Conservation (phyloP, 2,888 invertebrate species). For the Gastrophysa polygoni region DNA sequence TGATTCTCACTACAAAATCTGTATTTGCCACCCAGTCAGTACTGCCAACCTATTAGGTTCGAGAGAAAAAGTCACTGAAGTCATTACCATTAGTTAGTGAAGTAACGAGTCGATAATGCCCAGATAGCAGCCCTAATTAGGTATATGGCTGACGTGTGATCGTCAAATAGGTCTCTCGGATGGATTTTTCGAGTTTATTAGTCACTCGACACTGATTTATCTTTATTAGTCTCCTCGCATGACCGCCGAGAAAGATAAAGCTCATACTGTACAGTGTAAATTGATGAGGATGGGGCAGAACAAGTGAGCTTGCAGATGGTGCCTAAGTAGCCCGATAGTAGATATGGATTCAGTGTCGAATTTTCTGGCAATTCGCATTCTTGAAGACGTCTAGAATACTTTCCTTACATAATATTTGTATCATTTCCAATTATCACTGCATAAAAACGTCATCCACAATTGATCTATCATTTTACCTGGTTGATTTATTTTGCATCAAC, state of each 20-base stretch:
- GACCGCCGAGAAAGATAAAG: conserved; percentile 10
- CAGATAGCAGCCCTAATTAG: conserved; percentile 38
- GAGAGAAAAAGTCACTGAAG: conserved; percentile 43
- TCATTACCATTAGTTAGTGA: conserved; percentile 43
- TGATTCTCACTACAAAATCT: conserved; percentile 27
- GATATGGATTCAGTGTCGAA: no score
- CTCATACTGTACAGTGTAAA: conserved; percentile 3
- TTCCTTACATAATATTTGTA: no score
- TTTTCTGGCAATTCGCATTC: no score
- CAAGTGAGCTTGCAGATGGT: no score
- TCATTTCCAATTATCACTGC: no score
- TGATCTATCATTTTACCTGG: no score
- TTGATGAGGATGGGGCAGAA: neutral
- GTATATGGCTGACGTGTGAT: conserved; percentile 28
- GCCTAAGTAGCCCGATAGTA: no score
- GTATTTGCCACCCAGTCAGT: conserved; percentile 46
- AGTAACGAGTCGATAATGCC: conserved; percentile 36
- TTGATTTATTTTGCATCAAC: no score
- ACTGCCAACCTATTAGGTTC: conserved; percentile 43
- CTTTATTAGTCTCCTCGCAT: conserved; percentile 17
- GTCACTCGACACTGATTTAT: conserved; percentile 31
- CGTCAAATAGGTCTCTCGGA: conserved; percentile 29
- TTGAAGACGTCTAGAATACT: no score
- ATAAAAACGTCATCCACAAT: no score
- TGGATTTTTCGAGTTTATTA: conserved; percentile 36